Evolutionary conservation across 2,113 vertebrate species (phyloP).

Genomic region (Elephas maximus): DNA sequence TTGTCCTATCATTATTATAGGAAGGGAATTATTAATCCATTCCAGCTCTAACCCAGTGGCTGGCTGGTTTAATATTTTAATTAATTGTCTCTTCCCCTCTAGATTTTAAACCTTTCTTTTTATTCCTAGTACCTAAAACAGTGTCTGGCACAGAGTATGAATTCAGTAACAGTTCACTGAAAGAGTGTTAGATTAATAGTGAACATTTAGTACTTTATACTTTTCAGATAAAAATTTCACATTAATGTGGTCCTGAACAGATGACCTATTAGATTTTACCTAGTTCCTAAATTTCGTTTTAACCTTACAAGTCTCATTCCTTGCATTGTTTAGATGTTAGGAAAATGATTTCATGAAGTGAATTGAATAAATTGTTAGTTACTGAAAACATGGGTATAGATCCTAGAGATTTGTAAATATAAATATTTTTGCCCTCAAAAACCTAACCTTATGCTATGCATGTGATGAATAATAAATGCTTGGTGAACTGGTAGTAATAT

Average conservation of each 20-base stretch:
- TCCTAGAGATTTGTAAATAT: background rate
- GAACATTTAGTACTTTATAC: background rate
- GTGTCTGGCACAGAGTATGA: background rate
- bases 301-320: background rate
- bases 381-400: constrained; percentile 59
- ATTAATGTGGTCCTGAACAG: background rate
- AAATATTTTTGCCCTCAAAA: constrained; percentile 15
- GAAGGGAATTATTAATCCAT: background rate
- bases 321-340: background rate
- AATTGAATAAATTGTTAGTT: constrained; percentile 21
- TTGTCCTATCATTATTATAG: background rate
- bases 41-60: background rate
- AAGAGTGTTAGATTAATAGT: background rate
- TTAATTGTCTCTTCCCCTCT: constrained; percentile 19
- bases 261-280: constrained; percentile 42
- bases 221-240: constrained; percentile 51
- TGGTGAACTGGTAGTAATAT: background rate
- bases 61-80: background rate
- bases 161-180: background rate
- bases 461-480: constrained; percentile 36
- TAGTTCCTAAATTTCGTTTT: constrained; percentile 42
- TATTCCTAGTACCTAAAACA: background rate
- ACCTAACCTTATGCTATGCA: background rate
- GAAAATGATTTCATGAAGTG: constrained; percentile 56
- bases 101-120: constrained; percentile 4